Evolutionary conservation across 1,140 invertebrate species (phyloP), one percentile per base, ranked within the genome.

Genomic region (Eriosoma lanigerum): DNA sequence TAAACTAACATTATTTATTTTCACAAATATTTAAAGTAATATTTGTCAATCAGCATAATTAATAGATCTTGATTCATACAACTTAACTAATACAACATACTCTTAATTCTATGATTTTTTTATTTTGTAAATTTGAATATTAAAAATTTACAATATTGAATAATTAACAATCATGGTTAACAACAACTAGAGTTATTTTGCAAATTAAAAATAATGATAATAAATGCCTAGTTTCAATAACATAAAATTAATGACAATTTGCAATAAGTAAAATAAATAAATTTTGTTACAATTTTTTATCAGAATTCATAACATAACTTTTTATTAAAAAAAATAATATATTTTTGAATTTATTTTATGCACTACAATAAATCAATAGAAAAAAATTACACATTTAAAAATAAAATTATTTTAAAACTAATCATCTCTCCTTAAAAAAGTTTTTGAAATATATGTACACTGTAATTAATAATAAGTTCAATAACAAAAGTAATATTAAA

Each of bases 231-330:
- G n/a, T 66, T 15, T 46, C 13, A 66, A 66, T 66, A 44, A 38
- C 2, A 38, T n/a, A 10, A 38, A 38, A 4, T 21, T 44, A 44
- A 21, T 38, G 3, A 4, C 13, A 15, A 52, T n/a, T n/a, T n/a
- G n/a, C n/a, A n/a, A n/a, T n/a, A n/a, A n/a, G n/a, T 17, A 54
- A 3, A 48, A 68, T 68, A 68, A 68, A 48, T 68, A 8, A 66
- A 46, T 46, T 19, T 44, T 4, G 6, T 68, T 9, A 15, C 13
- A 68, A 21, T 24, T 68, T 48, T 48, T 19, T 68, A 48, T 48
- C 12, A 6, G 0, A 29, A 29, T 19, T 32, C 9, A 29, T 62
- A 29, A 38, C 38, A 21, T 17, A 38, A 38, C 19, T 64, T 38
- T 29, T 17, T 15, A 60, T 26, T 60, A 24, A 26, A 60, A 24